Percentiles rank a stretch among this genome's conserved stretches.
Evolutionary conservation across 30 jellyfish, hydroid and myxozoan genomes (phyloP).

Genomic region (Mastigias papua): DNA sequence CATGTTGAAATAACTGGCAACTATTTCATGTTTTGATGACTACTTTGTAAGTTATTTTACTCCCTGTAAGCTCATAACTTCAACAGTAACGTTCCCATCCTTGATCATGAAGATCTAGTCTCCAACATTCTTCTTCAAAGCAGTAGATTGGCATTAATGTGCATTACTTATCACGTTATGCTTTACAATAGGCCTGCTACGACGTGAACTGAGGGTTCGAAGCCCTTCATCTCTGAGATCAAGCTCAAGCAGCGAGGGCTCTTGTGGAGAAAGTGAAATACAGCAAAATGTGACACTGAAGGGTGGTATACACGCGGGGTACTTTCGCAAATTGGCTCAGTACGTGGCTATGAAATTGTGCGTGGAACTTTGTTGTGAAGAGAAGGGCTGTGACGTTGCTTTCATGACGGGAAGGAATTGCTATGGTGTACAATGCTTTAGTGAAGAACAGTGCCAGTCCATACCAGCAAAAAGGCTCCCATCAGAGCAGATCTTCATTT

Average conservation of each 20-base stretch:
- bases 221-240: constrained; percentile 38
- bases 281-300: constrained; percentile 81
- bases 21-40: too few relatives aligned
- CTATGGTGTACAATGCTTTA: constrained; percentile 97
- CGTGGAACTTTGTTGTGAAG: constrained; percentile 96
- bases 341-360: constrained; percentile 97
- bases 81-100: too few relatives aligned
- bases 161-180: not conserved
- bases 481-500: constrained; percentile 84
- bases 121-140: too few relatives aligned
- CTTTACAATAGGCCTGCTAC: constrained; percentile 21
- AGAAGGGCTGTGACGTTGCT: constrained; percentile 98
- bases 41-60: too few relatives aligned
- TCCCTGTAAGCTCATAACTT: too few relatives aligned
- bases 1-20: too few relatives aligned
- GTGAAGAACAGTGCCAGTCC: constrained; percentile 92
- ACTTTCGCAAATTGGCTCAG: constrained; percentile 95
- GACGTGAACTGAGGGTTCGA: constrained; percentile 48
- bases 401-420: constrained; percentile 96
- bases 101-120: too few relatives aligned
- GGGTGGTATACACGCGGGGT: constrained; percentile 98
- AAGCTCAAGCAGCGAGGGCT: constrained; percentile 69
- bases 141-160: not conserved
- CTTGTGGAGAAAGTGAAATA: constrained; percentile 94
- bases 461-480: constrained; percentile 85